These are phyloP conservation scores for Callinectes sapidus DNA, from an alignment of 2,888 invertebrate genomes.

Conservation along the genomic window DNA sequence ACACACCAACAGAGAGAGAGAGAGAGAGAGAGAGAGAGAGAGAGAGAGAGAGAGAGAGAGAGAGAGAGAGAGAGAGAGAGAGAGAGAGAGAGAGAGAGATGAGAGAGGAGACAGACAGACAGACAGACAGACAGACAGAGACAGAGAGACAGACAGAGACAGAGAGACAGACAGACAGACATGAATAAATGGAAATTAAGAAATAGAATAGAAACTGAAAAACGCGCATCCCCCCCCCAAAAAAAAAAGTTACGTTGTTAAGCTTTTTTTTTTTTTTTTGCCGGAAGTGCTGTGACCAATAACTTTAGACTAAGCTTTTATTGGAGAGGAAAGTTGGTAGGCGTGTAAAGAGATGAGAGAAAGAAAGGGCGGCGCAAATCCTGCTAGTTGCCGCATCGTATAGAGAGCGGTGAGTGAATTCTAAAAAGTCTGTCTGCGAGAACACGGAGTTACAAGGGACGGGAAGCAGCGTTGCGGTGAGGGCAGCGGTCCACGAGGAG, in stretches of 20 bases:
- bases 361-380: background rate
- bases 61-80: background rate
- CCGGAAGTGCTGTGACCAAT: background rate
- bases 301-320: background rate
- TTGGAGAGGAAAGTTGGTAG: background rate
- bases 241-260: background rate
- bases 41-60: background rate
- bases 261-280: background rate
- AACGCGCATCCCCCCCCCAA: too few species aligned
- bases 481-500: background rate
- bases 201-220: background rate
- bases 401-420: background rate
- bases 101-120: background rate
- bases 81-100: background rate
- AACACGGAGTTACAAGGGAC: background rate
- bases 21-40: background rate
- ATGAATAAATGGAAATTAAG: too few species aligned
- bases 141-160: slow-evolving; percentile 34
- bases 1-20: background rate
- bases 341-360: background rate
- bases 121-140: background rate
- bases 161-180: background rate
- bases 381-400: background rate
- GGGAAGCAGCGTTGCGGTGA: background rate
- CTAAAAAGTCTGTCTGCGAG: background rate